These are phyloP conservation scores for Dermatemys mawii DNA, from an alignment of 2,113 vertebrate species.

Conservation along the genomic window DNA sequence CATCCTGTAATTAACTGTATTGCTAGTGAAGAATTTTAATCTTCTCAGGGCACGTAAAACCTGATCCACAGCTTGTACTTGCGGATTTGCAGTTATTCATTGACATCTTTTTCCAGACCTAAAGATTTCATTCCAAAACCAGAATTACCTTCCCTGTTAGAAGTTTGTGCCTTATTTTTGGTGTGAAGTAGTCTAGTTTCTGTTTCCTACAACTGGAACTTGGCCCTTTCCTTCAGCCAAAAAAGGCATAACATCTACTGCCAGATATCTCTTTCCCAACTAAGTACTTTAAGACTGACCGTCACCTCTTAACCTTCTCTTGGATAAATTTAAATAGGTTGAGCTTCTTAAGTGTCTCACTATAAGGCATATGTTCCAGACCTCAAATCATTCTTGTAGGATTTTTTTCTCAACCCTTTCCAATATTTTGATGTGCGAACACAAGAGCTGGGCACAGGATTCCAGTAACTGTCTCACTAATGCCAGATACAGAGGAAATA, in stretches of 20 bases:
- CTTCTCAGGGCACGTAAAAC: conserved; percentile 67
- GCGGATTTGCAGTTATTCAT: conserved; percentile 19
- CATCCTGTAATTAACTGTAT: conserved; percentile 74
- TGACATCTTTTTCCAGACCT: conserved; percentile 7
- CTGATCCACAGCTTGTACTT: conserved; percentile 53
- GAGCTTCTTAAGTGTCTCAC: neutral
- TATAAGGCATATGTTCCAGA: neutral
- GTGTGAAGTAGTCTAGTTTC: neutral
- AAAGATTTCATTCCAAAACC: conserved; percentile 12
- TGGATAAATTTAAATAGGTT: neutral
- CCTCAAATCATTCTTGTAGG: neutral
- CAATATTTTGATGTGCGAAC: neutral
- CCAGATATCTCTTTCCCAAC: neutral
- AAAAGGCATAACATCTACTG: no score
- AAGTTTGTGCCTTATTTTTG: neutral
- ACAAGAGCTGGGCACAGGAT: neutral
- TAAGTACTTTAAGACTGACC: neutral
- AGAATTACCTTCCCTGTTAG: neutral
- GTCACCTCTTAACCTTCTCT: neutral
- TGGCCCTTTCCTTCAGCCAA: no score
- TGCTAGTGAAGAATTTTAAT: conserved; percentile 73
- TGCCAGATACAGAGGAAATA: neutral
- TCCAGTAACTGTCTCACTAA: neutral
- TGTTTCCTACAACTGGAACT: neutral
- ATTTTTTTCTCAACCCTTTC: neutral